Evolutionary conservation across 2,888 invertebrate species (phyloP).

Genomic region (Tenthredo livida): DNA sequence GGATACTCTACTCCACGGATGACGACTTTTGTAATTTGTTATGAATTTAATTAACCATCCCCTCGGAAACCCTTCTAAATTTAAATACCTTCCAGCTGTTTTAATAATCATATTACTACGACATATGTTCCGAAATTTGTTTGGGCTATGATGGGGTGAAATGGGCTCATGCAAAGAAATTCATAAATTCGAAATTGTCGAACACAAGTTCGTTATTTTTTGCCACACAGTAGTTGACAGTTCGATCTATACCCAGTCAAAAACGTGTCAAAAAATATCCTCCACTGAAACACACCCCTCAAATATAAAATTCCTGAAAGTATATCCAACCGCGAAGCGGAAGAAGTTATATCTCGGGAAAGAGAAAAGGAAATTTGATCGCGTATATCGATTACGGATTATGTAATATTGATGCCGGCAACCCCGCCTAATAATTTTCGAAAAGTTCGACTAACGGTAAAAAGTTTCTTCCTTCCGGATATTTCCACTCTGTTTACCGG

Average conservation of each 20-base stretch:
- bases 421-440: neutral
- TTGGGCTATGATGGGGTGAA: no score
- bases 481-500: neutral
- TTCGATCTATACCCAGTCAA: no score
- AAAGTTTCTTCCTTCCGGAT: slow-evolving; percentile 9
- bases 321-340: neutral
- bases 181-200: no score
- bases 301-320: neutral
- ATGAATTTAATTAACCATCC: neutral
- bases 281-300: no score
- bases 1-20: neutral
- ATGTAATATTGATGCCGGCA: neutral
- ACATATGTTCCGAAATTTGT: no score
- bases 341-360: neutral
- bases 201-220: no score
- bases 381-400: neutral
- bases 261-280: no score
- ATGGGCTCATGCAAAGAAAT: no score
- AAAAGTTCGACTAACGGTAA: neutral
- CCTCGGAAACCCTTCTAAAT: neutral
- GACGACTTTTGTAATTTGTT: neutral
- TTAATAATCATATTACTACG: no score
- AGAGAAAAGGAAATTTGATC: slow-evolving; percentile 1
- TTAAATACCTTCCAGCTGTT: neutral
- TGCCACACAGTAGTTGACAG: no score